Conservation (phyloP, 1,140 invertebrate species). For the Zophobas atratus region DNA sequence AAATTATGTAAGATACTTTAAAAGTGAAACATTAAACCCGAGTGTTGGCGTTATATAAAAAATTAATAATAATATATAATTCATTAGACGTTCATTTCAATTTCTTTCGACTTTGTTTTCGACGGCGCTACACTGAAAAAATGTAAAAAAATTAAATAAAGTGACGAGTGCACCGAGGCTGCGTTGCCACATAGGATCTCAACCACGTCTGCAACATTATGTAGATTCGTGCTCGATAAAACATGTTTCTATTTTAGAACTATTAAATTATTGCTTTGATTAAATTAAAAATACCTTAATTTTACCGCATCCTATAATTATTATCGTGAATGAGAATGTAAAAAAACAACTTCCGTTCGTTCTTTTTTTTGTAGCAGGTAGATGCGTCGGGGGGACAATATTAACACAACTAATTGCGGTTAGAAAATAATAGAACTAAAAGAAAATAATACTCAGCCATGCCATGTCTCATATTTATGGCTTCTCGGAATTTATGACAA, state of each 20-base stretch:
- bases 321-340: not conserved
- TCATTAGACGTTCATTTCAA: too few species aligned
- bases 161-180: not conserved
- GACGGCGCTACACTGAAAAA: too few species aligned
- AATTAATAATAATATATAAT: too few species aligned
- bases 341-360: conserved; percentile 14
- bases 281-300: conserved; percentile 44
- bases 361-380: conserved; percentile 2
- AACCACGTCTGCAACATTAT: conserved; percentile 40
- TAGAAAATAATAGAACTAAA: conserved; percentile 7
- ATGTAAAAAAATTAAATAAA: not conserved
- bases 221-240: conserved; percentile 21
- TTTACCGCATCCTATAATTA: conserved; percentile 20
- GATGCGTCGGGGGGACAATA: not conserved
- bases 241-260: conserved; percentile 36
- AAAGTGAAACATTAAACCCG: too few species aligned
- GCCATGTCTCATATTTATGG: conserved; percentile 38
- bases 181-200: conserved; percentile 34
- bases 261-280: conserved; percentile 37
- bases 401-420: not conserved
- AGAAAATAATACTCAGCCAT: conserved; percentile 34
- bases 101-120: too few species aligned
- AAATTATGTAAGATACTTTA: too few species aligned
- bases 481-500: conserved; percentile 20
- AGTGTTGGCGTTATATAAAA: too few species aligned